Conservation (phyloP, 2,113 vertebrate genomes). For the Xiphorhynchus elegans region DNA sequence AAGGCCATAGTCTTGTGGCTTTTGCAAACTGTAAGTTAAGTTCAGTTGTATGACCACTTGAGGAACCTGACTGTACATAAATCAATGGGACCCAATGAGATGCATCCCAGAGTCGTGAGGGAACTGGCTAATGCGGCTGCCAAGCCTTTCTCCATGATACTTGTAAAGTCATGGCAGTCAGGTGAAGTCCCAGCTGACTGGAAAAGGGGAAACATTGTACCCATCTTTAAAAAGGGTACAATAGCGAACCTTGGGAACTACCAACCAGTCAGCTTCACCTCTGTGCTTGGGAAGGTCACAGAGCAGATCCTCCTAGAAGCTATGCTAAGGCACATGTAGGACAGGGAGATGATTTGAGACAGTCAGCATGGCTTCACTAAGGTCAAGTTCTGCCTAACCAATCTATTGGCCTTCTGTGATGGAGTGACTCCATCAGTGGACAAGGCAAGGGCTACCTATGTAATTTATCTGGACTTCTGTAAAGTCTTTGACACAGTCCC, state of each 20-base stretch:
- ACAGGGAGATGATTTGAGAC: not conserved
- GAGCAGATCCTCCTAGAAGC: not conserved
- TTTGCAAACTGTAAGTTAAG: not conserved
- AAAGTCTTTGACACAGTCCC: not conserved
- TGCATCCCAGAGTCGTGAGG: not conserved
- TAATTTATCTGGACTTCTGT: not conserved
- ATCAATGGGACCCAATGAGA: not conserved
- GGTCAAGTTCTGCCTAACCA: not conserved
- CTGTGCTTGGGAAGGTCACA: not conserved
- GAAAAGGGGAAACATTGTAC: not conserved
- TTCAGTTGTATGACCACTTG: not conserved
- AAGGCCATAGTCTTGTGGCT: not conserved
- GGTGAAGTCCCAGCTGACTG: not conserved
- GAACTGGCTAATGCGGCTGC: not conserved
- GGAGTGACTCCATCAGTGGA: not conserved
- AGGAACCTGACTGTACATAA: not conserved
- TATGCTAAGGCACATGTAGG: not conserved
- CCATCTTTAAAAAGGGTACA: not conserved
- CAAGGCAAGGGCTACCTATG: not conserved
- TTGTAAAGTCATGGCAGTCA: not conserved
- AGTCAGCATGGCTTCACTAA: not conserved
- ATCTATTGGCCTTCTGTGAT: not conserved
- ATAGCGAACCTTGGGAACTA: not conserved
- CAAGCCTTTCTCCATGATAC: not conserved
- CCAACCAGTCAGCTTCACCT: not conserved